Conservation (phyloP, 2,888 invertebrate genomes). For the Aporophyla nigra region DNA sequence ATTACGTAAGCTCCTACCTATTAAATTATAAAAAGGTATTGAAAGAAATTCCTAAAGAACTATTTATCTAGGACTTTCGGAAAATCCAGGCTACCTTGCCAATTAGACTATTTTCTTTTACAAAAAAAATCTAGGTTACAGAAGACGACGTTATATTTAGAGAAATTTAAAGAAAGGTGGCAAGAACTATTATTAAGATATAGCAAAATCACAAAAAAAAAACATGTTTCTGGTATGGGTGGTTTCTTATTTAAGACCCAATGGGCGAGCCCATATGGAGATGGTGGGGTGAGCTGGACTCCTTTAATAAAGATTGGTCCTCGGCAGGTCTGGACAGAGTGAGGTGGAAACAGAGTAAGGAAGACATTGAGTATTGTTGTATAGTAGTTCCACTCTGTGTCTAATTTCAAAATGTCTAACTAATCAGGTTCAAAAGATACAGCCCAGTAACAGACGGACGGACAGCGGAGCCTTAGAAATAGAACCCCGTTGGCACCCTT, state of each 20-base stretch:
- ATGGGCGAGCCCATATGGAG: too few relatives aligned
- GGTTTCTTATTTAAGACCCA: too few relatives aligned
- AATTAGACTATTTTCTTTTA: not conserved
- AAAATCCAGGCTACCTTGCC: not conserved
- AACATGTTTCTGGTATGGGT: too few relatives aligned
- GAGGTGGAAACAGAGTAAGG: too few relatives aligned
- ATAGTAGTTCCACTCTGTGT: too few relatives aligned
- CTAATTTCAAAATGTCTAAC: not conserved
- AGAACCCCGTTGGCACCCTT: not conserved
- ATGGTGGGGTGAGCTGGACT: too few relatives aligned
- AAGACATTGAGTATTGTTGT: too few relatives aligned
- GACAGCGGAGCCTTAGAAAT: not conserved
- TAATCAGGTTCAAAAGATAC: not conserved
- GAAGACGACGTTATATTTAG: not conserved
- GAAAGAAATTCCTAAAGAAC: not conserved
- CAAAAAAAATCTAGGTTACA: not conserved
- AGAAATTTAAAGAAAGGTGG: not conserved
- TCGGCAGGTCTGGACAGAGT: too few relatives aligned
- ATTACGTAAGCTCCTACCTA: constrained; percentile 1
- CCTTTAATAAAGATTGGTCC: too few relatives aligned
- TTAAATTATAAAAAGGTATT: constrained; percentile 8
- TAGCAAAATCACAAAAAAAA: not conserved
- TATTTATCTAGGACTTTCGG: not conserved
- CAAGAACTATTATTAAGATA: not conserved
- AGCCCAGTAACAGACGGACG: not conserved